Evolutionary conservation across 2,888 invertebrate genomes (phyloP).

Genomic region (Dicycla oo): DNA sequence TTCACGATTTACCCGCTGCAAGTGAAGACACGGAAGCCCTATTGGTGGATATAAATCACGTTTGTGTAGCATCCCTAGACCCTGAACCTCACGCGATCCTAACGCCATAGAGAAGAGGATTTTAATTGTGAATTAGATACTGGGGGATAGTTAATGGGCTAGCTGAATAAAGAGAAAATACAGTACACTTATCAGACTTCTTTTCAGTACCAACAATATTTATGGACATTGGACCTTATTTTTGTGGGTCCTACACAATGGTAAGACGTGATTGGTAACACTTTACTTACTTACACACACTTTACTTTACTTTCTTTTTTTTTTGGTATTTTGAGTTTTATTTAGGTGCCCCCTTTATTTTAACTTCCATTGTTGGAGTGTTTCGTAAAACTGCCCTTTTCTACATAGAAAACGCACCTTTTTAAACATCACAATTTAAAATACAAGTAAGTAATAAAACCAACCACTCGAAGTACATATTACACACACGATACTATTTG

Average conservation of each 20-base stretch:
- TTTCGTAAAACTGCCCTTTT: too few species aligned
- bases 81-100: conserved; percentile 72
- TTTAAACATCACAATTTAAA: not conserved
- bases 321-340: not conserved
- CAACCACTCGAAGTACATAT: conserved; percentile 3
- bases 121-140: conserved; percentile 53
- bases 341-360: not conserved
- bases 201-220: not conserved
- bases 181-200: too few species aligned
- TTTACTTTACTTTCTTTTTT: too few species aligned
- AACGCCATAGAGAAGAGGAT: conserved; percentile 36
- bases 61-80: conserved; percentile 74
- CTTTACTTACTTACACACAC: too few species aligned
- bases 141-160: conserved; percentile 12
- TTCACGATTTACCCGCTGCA: conserved; percentile 77
- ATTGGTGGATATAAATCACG: conserved; percentile 77
- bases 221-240: not conserved
- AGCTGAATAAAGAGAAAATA: not conserved
- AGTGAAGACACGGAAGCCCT: conserved; percentile 70
- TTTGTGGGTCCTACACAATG: not conserved
- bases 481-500: conserved; percentile 24
- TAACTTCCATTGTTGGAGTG: not conserved
- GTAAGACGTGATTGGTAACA: not conserved
- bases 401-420: not conserved
- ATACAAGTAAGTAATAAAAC: not conserved